phyloP scores from a whole-genome alignment of 2,113 vertebrate species.

The Meleagris gallopavo region DNA sequence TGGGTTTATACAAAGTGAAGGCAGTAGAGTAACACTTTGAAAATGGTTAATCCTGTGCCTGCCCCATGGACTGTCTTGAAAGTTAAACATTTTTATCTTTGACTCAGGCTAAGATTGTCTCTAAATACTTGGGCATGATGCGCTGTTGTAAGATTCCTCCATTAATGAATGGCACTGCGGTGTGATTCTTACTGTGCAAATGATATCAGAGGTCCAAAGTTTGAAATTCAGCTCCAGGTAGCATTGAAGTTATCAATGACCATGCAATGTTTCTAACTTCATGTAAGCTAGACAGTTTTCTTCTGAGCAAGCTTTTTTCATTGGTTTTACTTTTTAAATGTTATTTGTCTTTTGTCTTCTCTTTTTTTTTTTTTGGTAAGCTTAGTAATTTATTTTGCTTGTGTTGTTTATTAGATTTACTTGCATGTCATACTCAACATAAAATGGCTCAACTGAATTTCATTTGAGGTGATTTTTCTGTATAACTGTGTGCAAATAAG shows the following conservation, averaged over 20 bases:
- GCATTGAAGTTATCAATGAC: background rate
- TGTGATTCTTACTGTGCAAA: background rate
- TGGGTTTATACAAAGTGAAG: background rate
- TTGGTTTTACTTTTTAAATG: background rate
- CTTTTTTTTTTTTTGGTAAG: background rate
- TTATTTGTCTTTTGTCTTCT: background rate
- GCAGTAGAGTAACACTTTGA: background rate
- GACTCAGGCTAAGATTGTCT: background rate
- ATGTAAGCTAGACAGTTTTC: background rate
- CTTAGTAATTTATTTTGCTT: background rate
- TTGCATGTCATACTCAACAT: background rate
- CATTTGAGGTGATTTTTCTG: background rate
- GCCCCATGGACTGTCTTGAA: background rate
- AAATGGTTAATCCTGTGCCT: background rate
- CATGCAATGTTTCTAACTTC: background rate
- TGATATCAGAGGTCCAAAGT: background rate
- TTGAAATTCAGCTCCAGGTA: background rate
- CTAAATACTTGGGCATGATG: background rate
- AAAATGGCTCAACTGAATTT: background rate
- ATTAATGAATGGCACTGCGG: background rate
- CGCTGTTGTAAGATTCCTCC: background rate
- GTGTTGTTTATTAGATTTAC: background rate
- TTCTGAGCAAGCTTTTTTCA: background rate
- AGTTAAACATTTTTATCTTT: background rate
- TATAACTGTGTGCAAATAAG: background rate